A percentile compares a stretch with the other conserved stretches of the same genome.
Evolutionary conservation across 2,888 invertebrate species (phyloP).

Genomic region (Belgica antarctica): DNA sequence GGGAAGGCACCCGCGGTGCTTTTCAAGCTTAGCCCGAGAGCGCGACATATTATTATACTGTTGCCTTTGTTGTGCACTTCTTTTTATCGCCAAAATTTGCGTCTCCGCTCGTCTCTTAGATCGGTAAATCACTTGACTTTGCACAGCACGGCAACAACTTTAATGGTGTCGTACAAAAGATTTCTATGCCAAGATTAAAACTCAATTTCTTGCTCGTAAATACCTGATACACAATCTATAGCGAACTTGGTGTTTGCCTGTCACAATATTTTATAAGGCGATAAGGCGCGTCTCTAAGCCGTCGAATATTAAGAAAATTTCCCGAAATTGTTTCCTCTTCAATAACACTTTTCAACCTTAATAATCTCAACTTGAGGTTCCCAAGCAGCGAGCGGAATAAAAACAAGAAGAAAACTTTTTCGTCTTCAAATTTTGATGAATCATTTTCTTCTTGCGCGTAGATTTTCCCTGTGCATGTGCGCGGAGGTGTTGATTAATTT

Average conservation of each 20-base stretch:
- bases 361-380: not conserved
- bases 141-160: not conserved
- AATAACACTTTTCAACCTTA: not conserved
- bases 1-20: not conserved
- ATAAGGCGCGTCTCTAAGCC: constrained; percentile 8
- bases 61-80: not conserved
- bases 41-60: not conserved
- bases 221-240: constrained; percentile 9
- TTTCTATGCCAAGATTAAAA: constrained; percentile 11
- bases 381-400: constrained; percentile 7
- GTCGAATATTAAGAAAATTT: not conserved
- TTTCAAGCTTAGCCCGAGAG: not conserved
- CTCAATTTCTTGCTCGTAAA: constrained; percentile 30
- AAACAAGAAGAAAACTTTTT: not conserved
- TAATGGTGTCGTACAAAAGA: not conserved
- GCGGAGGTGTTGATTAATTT: constrained; percentile 26
- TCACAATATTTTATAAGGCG: constrained; percentile 5
- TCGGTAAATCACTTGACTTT: constrained; percentile 20
- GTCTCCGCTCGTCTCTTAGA: not conserved
- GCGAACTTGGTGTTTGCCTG: not conserved
- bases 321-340: constrained; percentile 17
- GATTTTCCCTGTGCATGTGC: not conserved
- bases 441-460: constrained; percentile 1
- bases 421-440: not conserved
- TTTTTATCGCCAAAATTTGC: constrained; percentile 9